Conservation (phyloP, 2,888 invertebrate genomes). For the Cyaniris semiargus region DNA sequence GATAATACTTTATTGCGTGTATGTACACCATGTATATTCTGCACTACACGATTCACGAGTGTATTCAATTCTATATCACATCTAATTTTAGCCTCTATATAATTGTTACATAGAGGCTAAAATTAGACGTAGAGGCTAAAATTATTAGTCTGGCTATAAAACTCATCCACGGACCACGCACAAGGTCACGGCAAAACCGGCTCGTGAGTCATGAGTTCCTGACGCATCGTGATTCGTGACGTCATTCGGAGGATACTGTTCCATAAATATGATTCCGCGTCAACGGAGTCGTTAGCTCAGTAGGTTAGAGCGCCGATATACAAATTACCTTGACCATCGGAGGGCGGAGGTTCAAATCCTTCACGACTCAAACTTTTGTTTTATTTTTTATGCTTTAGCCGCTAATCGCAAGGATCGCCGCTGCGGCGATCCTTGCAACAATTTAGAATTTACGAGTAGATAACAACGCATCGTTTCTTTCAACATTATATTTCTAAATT, state of each 20-base stretch:
- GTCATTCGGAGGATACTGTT: background rate
- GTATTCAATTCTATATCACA: no score
- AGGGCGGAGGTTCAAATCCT: constrained; percentile 44
- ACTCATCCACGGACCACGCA: background rate
- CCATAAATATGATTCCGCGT: background rate
- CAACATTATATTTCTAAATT: no score
- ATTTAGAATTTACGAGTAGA: no score
- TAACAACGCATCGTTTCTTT: no score
- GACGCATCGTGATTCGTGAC: background rate
- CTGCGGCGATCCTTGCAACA: no score
- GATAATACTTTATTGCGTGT: no score
- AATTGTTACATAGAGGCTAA: background rate
- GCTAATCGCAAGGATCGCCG: no score
- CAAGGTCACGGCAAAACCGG: background rate
- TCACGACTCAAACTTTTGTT: constrained; percentile 46
- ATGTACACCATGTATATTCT: no score
- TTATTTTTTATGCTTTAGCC: background rate
- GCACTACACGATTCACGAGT: no score
- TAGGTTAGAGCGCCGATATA: constrained; percentile 52
- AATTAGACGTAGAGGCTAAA: no score
- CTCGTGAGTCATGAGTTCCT: background rate
- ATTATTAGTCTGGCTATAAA: background rate
- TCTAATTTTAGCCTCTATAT: background rate
- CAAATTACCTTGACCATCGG: constrained; percentile 45
- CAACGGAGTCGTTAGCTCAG: constrained; percentile 50